Base-by-base conservation (phyloP, 2,113 vertebrate species). In the Tupaia chinensis region DNA sequence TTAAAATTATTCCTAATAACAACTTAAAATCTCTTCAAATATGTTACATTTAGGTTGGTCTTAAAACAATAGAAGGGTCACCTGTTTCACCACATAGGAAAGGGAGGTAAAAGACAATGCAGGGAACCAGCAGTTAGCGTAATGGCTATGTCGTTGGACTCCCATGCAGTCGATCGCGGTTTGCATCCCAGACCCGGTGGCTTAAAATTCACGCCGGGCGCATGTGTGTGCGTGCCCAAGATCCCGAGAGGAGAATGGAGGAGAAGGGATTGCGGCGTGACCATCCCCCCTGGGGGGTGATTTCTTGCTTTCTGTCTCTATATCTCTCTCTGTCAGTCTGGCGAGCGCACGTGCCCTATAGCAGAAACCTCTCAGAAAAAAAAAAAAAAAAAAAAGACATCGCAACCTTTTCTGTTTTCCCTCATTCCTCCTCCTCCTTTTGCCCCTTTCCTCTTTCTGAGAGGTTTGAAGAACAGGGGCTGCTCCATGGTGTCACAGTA, bases 11-110 rank as follows among this genome's bases (percentile, higher is more conserved):
- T 85, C 70, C 84, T 91, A 88, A 86, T 76, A 54, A 60, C 74
- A 96, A 82, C 32, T 56, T 86, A 70, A 94, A 90, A 32, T 92
- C 32, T 87, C 56, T 93, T 74, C 34, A 85, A 54, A 70, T 87
- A 56, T 73, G 87, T 94, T 69, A 80, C n/a, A 95, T 70, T 90
- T 77, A 78, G 44, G 58, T 13, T 83, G 34, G 25, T 32, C 53
- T 90, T 92, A 95, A 92, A 91, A 69, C 17, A 89, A 53, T 32
- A 69, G 16, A 60, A 32, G 25, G 15, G 72, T 79, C 34, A 83
- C 25, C 7, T 61, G 72, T 61, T 84, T 92, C 7, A 79, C 7
- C 68, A 95, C 14, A 88, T 1, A 65, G 54, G 60, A 12, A 93
- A 79, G 44, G 61, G 69, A 89, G 44, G 74, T 54, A 34, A 74